Conservation (phyloP, 2,888 invertebrate genomes). For the Subacronicta megacephala region DNA sequence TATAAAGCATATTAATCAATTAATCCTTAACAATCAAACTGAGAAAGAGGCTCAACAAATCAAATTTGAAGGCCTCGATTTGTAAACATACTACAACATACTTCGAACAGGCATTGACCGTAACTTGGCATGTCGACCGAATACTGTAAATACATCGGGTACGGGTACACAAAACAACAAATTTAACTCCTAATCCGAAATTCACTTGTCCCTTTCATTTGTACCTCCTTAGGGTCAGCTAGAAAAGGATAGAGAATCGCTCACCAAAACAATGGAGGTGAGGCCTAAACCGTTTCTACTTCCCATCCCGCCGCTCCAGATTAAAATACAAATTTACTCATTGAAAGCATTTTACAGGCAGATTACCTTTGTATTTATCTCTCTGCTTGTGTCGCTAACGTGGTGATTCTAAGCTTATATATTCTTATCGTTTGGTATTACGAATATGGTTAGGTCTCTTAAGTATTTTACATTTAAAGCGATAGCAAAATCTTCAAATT, state of each 20-base stretch:
- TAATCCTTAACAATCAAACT: background rate
- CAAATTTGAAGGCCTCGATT: constrained; percentile 1
- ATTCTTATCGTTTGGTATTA: constrained; percentile 13
- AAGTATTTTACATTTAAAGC: too few relatives aligned
- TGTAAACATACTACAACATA: constrained; percentile 21
- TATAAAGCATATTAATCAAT: too few relatives aligned
- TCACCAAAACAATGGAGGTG: constrained; percentile 42
- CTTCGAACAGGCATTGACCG: constrained; percentile 22
- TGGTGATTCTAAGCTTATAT: constrained; percentile 30
- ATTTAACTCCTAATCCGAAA: constrained; percentile 51
- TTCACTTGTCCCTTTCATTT: constrained; percentile 33
- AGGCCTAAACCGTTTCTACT: constrained; percentile 53
- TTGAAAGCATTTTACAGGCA: constrained; percentile 78
- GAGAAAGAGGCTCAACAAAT: constrained; percentile 3
- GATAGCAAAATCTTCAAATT: too few relatives aligned
- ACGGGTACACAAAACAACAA: constrained; percentile 49
- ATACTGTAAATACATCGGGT: constrained; percentile 50
- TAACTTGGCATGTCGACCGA: constrained; percentile 46
- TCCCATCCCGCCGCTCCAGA: constrained; percentile 59
- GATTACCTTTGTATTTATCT: constrained; percentile 75
- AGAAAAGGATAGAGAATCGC: constrained; percentile 21
- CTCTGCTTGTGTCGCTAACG: constrained; percentile 39
- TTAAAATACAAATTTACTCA: constrained; percentile 84
- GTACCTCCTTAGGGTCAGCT: background rate
- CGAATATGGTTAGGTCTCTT: background rate